Base-by-base conservation (phyloP, 2,888 invertebrate species). In the Cephus runcator region DNA sequence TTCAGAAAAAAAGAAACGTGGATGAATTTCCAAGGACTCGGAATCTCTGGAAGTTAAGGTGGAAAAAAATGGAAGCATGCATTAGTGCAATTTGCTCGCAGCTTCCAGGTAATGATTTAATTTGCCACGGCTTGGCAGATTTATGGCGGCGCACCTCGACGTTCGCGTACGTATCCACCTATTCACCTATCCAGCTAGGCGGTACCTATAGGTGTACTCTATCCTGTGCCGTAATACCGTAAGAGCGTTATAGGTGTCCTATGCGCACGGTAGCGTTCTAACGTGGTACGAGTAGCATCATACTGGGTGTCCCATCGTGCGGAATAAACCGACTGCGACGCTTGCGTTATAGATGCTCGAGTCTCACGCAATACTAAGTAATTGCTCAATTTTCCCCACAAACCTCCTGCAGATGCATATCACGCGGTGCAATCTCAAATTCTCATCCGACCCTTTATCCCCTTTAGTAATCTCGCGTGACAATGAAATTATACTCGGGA, bases 31-130 rank as follows among this genome's bases (percentile, higher is more conserved):
- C 73, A n/a, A n/a, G 73, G 35, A 31, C 33, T 30, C n/a, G 35
- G 69, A 76, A 76, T 75, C 36, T 1, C 23, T 36, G 34, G 12
- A 40, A 74, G 34, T 73, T 12, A 12, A 40, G 35, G 3, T 3
- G 35, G 35, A 30, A 76, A 79, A 78, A 75, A 73, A 34, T 77
- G 78, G 80, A 76, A 73, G 85, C 83, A 84, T 85, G 85, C 86
- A 86, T 89, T 86, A 80, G 82, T 83, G 85, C 87, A 88, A 89
- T 89, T 89, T 89, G 85, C 87, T 87, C 83, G 80, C 84, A 86
- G 87, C 88, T 88, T 86, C 87, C 86, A 87, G 87, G 88, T 89
- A 89, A 89, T 89, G 87, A 88, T 89, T 89, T 88, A 88, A 89
- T 89, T 89, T 88, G 85, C 87, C 85, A 84, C 81, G 80, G 82